Evolutionary conservation across 1,140 invertebrate species (phyloP).

Genomic region (Anagrus nilaparvatae): DNA sequence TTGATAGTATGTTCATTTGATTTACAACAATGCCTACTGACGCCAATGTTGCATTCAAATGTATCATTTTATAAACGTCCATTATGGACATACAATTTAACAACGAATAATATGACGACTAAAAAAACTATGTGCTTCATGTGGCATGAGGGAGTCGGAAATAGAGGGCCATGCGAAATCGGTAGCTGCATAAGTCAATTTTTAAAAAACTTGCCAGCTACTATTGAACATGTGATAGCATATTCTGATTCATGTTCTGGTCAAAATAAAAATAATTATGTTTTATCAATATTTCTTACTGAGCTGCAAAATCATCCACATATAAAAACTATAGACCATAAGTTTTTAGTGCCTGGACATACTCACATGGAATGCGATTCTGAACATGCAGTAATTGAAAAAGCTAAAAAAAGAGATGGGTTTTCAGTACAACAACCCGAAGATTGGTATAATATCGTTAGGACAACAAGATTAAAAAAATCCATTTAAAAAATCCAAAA

Average conservation of each 20-base stretch:
- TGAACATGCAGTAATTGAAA: slow-evolving; percentile 26
- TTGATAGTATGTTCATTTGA: background rate
- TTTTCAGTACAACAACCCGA: slow-evolving; percentile 8
- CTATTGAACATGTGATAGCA: slow-evolving; percentile 21
- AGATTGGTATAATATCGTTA: slow-evolving; percentile 12
- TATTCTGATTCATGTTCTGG: slow-evolving; percentile 29
- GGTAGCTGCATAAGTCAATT: background rate
- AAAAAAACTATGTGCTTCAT: background rate
- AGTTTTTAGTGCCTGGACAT: slow-evolving; percentile 30
- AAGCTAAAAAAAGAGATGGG: slow-evolving; percentile 3
- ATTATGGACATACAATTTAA: background rate
- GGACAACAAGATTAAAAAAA: background rate
- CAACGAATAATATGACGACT: background rate
- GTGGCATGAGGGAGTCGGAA: slow-evolving; percentile 1
- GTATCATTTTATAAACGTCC: background rate
- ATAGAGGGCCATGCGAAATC: background rate
- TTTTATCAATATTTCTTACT: slow-evolving; percentile 20
- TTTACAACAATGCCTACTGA: background rate
- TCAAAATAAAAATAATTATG: slow-evolving; percentile 30
- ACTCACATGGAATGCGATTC: slow-evolving; percentile 27
- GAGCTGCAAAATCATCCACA: slow-evolving; percentile 12
- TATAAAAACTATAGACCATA: slow-evolving; percentile 25
- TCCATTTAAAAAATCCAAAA: too few species aligned
- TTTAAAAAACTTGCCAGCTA: slow-evolving; percentile 13
- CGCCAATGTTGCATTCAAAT: background rate